Percentiles rank a stretch among this genome's conserved stretches.
These are phyloP conservation scores for Gymnodraco acuticeps DNA, from an alignment of 2,797 vertebrate species.

Conservation along the genomic window DNA sequence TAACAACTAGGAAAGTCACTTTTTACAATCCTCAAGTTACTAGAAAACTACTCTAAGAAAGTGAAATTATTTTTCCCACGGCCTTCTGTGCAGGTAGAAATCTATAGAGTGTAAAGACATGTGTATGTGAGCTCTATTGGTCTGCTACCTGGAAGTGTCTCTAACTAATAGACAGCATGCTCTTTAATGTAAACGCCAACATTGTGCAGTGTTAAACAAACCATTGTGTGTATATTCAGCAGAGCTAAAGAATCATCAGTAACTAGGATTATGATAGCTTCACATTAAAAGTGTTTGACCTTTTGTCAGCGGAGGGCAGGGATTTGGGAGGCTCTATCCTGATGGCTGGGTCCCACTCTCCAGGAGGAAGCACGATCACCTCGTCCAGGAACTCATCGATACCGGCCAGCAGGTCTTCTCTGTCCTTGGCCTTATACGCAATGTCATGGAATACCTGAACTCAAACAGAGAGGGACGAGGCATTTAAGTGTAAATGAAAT, in stretches of 20 bases:
- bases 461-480: conserved; percentile 11
- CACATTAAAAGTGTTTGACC: conserved; percentile 76
- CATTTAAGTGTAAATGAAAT: conserved; percentile 37
- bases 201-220: background rate
- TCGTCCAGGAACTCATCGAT: conserved; percentile 99
- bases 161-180: background rate
- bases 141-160: background rate
- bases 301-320: conserved; percentile 96
- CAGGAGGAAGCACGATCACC: conserved; percentile 97
- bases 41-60: background rate
- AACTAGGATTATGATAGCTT: background rate
- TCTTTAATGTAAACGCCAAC: background rate
- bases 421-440: conserved; percentile 98
- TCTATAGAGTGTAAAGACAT: background rate
- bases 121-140: background rate
- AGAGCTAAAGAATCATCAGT: background rate
- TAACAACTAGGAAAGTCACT: background rate
- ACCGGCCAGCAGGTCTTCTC: conserved; percentile 95
- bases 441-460: conserved; percentile 97
- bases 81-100: background rate
- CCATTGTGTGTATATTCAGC: background rate
- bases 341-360: conserved; percentile 98
- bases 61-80: background rate
- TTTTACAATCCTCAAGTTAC: conserved; percentile 3
- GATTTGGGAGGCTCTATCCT: conserved; percentile 98